phyloP scores from a whole-genome alignment of 2,797 vertebrate genomes.

The Meriones psammophilus region DNA sequence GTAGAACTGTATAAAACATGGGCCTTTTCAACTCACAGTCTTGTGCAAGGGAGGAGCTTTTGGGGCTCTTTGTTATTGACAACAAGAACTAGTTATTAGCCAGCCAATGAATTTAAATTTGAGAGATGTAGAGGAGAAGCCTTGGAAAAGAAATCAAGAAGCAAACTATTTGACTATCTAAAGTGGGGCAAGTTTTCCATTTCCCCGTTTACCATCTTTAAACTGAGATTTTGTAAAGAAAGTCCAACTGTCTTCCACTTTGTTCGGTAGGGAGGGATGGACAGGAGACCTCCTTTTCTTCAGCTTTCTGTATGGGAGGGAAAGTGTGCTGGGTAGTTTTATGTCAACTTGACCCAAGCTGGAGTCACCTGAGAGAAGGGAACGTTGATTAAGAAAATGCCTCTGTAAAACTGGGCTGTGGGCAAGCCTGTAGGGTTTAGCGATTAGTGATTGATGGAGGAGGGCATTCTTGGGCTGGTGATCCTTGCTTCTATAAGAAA shows the following conservation, averaged over 20 bases:
- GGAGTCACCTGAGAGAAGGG: neutral
- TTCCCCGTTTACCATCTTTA: neutral
- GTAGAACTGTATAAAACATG: neutral
- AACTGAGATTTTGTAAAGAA: neutral
- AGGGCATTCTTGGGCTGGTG: neutral
- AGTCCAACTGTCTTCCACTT: neutral
- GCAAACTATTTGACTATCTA: neutral
- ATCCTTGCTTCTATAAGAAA: neutral
- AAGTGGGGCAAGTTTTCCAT: neutral
- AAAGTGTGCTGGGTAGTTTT: neutral
- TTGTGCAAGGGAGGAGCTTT: neutral
- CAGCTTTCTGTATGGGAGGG: neutral
- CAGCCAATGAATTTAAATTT: slow-evolving; percentile 35
- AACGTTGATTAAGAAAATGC: neutral
- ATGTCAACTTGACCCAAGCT: neutral
- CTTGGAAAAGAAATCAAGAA: slow-evolving; percentile 11
- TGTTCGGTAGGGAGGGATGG: neutral
- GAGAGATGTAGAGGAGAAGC: neutral
- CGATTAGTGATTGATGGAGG: neutral
- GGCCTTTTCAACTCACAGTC: neutral
- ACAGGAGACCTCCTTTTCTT: neutral
- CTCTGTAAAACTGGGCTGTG: neutral
- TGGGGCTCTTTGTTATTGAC: neutral
- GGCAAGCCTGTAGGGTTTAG: neutral
- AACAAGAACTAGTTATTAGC: slow-evolving; percentile 33